Evolutionary conservation across 2,888 invertebrate species (phyloP).

Genomic region (Erpobdella octoculata): DNA sequence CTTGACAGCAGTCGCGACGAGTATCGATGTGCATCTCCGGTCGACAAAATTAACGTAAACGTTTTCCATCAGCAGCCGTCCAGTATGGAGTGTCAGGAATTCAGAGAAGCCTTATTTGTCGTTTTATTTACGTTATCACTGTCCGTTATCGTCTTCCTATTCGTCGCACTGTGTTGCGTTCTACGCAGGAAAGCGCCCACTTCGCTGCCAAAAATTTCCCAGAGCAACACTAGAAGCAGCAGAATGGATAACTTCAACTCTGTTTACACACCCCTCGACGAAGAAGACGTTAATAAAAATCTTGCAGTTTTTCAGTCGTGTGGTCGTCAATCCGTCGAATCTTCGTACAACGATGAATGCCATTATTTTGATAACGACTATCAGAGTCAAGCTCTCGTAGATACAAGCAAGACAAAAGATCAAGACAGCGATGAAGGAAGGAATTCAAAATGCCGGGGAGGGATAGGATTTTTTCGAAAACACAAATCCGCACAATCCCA

Average conservation of each 20-base stretch:
- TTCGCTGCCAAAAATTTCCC: not conserved
- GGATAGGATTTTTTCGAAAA: not conserved
- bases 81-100: slow-evolving; percentile 22
- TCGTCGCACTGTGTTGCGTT: not conserved
- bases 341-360: not conserved
- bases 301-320: not conserved
- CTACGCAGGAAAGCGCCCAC: not conserved
- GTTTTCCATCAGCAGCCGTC: slow-evolving; percentile 19
- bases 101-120: slow-evolving; percentile 19
- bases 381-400: slow-evolving; percentile 15
- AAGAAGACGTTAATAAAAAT: not conserved
- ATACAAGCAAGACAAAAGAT: too few relatives aligned
- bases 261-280: slow-evolving; percentile 10
- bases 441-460: not conserved
- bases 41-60: not conserved
- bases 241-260: not conserved
- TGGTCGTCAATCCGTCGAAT: not conserved
- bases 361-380: slow-evolving; percentile 1
- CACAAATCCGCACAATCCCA: slow-evolving; percentile 1
- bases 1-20: not conserved
- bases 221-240: not conserved
- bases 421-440: not conserved
- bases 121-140: not conserved
- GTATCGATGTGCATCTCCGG: slow-evolving; percentile 27
- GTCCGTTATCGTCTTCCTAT: not conserved